These are phyloP conservation scores for Tenualosa ilisha DNA, from an alignment of 2,797 vertebrate genomes.

Conservation along the genomic window DNA sequence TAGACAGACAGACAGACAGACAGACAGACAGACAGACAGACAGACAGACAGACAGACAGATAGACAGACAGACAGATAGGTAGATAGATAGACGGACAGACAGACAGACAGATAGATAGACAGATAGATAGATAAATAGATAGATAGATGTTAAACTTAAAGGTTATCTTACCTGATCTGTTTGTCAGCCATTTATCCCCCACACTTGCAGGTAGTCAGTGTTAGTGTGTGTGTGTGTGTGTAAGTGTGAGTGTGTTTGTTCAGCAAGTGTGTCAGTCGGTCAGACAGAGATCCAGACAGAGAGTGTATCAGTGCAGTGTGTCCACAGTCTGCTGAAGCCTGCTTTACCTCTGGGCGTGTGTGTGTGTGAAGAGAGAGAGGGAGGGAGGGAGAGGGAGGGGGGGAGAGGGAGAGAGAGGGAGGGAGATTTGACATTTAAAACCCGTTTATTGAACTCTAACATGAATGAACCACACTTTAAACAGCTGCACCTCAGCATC, in stretches of 20 bases:
- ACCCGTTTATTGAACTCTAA: too few species aligned
- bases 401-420: not conserved
- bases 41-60: too few species aligned
- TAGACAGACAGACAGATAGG: too few species aligned
- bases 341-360: slow-evolving; percentile 3
- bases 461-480: too few species aligned
- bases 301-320: slow-evolving; percentile 18
- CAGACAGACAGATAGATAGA: too few species aligned
- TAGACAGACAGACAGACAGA: too few species aligned
- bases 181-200: slow-evolving; percentile 82
- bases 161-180: slow-evolving; percentile 74
- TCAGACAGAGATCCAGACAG: slow-evolving; percentile 40
- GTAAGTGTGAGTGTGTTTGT: not conserved
- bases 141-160: not conserved
- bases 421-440: not conserved
- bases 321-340: slow-evolving; percentile 11
- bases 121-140: too few species aligned
- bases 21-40: too few species aligned
- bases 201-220: slow-evolving; percentile 55
- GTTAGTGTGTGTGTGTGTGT: slow-evolving; percentile 35
- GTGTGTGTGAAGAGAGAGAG: slow-evolving; percentile 24
- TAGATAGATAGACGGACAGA: too few species aligned
- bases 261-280: slow-evolving; percentile 49
- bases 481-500: too few species aligned
- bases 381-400: not conserved